These are phyloP conservation scores for Caerostris extrusa DNA, from an alignment of 1,140 invertebrate species.

Conservation along the genomic window DNA sequence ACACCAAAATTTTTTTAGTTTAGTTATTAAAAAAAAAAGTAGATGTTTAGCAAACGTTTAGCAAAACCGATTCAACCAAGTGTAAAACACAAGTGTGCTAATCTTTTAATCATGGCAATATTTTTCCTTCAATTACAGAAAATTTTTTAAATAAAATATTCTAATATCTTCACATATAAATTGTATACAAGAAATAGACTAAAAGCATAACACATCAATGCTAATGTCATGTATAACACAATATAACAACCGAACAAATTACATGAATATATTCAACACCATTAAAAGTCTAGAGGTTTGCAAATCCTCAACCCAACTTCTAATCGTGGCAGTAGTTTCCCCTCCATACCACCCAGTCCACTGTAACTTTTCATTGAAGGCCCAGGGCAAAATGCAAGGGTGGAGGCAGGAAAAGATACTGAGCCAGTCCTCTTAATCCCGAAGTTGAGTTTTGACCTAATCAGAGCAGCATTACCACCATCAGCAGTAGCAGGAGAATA, in stretches of 20 bases:
- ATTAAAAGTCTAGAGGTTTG: too few relatives aligned
- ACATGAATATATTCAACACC: slow-evolving; percentile 10
- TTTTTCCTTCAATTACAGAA: too few relatives aligned
- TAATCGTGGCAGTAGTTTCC: background rate
- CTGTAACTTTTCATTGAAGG: background rate
- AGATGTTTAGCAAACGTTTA: too few relatives aligned
- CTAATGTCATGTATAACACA: background rate
- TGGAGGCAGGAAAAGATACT: background rate
- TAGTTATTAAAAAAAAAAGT: too few relatives aligned
- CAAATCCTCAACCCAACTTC: background rate
- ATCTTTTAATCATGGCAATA: too few relatives aligned
- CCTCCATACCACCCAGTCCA: background rate
- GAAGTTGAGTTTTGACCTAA: slow-evolving; percentile 1
- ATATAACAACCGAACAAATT: background rate
- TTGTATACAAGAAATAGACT: too few relatives aligned
- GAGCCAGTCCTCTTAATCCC: background rate
- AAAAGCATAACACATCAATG: too few relatives aligned
- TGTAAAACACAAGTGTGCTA: too few relatives aligned
- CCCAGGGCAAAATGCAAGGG: background rate
- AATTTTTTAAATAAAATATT: too few relatives aligned
- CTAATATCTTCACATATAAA: too few relatives aligned
- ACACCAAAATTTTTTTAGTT: too few relatives aligned
- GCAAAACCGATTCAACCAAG: too few relatives aligned
- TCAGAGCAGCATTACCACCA: background rate
- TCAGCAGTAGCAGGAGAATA: background rate